Evolutionary conservation across 2,797 vertebrate species (phyloP).

Genomic region (Arrhamphus sclerolepis): DNA sequence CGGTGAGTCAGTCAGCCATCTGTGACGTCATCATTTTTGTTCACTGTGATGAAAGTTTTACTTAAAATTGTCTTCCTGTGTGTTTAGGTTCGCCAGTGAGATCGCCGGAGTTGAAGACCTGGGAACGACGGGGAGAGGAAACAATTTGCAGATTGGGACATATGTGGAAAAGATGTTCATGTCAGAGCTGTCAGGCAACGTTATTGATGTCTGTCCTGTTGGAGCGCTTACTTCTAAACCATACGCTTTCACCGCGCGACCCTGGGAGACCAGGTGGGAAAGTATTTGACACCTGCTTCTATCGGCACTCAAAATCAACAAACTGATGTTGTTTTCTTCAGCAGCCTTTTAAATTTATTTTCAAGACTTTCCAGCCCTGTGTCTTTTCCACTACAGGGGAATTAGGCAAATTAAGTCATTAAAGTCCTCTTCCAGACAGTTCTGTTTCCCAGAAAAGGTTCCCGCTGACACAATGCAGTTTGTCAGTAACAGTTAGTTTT

Average conservation of each 20-base stretch:
- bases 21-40: too few species aligned
- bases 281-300: not conserved
- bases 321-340: too few species aligned
- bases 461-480: too few species aligned
- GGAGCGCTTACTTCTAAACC: constrained; percentile 98
- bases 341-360: too few species aligned
- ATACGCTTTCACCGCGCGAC: constrained; percentile 95
- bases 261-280: constrained; percentile 94
- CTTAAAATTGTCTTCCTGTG: not conserved
- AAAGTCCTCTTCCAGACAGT: too few species aligned
- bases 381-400: too few species aligned
- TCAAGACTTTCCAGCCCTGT: too few species aligned
- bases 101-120: constrained; percentile 96
- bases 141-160: constrained; percentile 95
- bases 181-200: constrained; percentile 96
- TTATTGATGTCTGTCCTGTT: constrained; percentile 97
- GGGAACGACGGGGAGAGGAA: constrained; percentile 96
- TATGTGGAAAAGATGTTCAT: constrained; percentile 99
- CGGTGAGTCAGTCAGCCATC: constrained; percentile 76
- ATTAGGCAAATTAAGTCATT: too few species aligned
- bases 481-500: too few species aligned
- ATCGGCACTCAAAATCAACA: too few species aligned
- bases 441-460: too few species aligned
- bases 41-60: not conserved
- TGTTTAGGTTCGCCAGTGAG: constrained; percentile 92